Evolutionary conservation across 2,113 vertebrate species (phyloP).

Genomic region (Catharus fuscescens): DNA sequence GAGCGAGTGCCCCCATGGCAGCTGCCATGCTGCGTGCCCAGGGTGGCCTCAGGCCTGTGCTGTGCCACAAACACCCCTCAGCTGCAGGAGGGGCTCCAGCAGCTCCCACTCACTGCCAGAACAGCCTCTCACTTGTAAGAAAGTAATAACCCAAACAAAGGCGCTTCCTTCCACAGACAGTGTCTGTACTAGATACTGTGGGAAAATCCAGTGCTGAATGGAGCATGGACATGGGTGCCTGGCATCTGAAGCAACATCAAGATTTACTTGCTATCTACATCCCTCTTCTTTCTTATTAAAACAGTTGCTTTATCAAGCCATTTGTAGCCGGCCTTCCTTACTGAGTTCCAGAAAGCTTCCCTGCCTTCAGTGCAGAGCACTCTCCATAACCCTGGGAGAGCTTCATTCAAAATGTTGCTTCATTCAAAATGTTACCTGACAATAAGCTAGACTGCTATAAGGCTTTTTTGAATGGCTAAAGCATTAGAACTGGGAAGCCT

Average conservation of each 20-base stretch:
- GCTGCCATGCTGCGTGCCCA: background rate
- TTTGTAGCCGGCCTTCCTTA: background rate
- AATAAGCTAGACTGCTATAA: background rate
- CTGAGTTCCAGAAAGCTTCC: background rate
- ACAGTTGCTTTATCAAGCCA: background rate
- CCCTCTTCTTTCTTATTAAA: background rate
- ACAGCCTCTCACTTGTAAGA: background rate
- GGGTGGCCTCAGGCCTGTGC: background rate
- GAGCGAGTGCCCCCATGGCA: background rate
- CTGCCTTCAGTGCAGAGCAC: background rate
- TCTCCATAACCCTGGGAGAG: background rate
- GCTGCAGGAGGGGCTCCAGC: too few species aligned
- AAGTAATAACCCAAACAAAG: background rate
- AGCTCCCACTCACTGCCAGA: rapidly evolving
- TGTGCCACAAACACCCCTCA: background rate
- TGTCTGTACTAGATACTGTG: rapidly evolving
- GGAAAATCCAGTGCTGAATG: background rate
- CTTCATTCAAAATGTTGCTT: background rate
- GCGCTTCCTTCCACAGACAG: rapidly evolving
- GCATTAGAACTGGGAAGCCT: background rate
- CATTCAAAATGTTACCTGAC: background rate
- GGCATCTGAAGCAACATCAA: background rate
- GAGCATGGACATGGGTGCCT: rapidly evolving
- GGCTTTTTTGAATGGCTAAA: background rate
- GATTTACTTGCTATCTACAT: background rate